These are phyloP conservation scores for Stomatorhinus ivindoensis DNA, from an alignment of 2,113 vertebrate species.

Conservation along the genomic window DNA sequence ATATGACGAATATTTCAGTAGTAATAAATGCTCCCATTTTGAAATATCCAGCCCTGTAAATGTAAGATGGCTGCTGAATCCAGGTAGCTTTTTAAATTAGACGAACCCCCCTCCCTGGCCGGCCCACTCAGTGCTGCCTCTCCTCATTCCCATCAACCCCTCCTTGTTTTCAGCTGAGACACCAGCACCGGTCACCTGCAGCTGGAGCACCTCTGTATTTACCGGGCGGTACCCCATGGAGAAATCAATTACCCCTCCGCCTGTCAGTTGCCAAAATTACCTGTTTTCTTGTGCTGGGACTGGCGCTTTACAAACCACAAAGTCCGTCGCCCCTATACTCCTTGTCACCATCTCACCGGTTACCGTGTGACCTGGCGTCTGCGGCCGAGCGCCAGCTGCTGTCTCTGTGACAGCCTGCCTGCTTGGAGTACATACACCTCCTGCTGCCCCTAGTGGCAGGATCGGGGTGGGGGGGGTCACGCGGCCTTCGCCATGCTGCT, in stretches of 20 bases:
- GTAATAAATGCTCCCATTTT: neutral
- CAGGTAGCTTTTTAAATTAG: neutral
- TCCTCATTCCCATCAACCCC: slow-evolving; percentile 1
- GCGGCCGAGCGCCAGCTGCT: neutral
- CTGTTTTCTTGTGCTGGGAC: neutral
- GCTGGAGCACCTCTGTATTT: neutral
- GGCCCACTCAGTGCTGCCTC: neutral
- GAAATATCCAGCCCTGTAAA: neutral
- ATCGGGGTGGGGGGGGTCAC: neutral
- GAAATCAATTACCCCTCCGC: neutral
- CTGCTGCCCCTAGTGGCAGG: neutral
- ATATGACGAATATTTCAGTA: neutral
- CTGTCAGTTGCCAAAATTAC: neutral
- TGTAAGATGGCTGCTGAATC: neutral
- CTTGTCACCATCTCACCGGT: neutral
- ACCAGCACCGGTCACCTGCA: neutral
- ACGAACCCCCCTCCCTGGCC: neutral
- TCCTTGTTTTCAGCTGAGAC: neutral
- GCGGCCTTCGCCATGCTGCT: neutral
- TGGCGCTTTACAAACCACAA: neutral
- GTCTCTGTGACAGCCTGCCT: neutral
- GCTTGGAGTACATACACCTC: neutral
- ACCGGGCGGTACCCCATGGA: neutral
- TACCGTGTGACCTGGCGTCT: neutral
- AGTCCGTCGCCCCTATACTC: neutral